phyloP scores from a whole-genome alignment of 2,888 invertebrate species.

The Phrixothrix hirtus region DNA sequence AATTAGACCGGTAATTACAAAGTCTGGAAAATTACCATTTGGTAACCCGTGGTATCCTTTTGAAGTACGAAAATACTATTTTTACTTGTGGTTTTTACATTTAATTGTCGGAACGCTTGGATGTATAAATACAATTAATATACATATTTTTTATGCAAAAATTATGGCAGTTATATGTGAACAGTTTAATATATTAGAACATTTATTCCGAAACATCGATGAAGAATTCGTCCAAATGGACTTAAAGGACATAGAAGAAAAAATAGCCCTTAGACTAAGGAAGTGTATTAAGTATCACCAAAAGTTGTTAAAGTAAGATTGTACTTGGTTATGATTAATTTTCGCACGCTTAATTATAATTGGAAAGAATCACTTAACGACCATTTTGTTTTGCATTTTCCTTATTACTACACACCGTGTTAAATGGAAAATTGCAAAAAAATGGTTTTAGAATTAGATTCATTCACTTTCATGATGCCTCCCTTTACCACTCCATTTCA shows the following conservation, averaged over 20 bases:
- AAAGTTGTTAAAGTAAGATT: slow-evolving; percentile 17
- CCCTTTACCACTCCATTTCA: no score
- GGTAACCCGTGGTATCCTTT: slow-evolving; percentile 26
- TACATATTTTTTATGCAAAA: slow-evolving; percentile 25
- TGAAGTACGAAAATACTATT: slow-evolving; percentile 13
- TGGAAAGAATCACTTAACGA: not conserved
- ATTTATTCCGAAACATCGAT: slow-evolving; percentile 14
- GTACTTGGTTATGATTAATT: not conserved
- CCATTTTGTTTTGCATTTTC: not conserved
- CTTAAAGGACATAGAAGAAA: not conserved
- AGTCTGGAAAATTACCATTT: slow-evolving; percentile 19
- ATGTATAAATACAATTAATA: slow-evolving; percentile 16
- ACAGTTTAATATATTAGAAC: slow-evolving; percentile 20
- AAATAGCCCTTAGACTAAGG: slow-evolving; percentile 5
- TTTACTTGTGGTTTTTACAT: slow-evolving; percentile 13
- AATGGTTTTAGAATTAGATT: no score
- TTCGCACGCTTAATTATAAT: not conserved
- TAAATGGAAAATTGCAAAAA: not conserved
- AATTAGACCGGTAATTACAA: slow-evolving; percentile 13
- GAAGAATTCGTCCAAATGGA: not conserved
- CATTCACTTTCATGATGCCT: no score
- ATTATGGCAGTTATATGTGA: slow-evolving; percentile 20
- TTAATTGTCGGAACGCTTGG: slow-evolving; percentile 7
- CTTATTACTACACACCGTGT: not conserved
- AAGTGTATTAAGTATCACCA: slow-evolving; percentile 22